phyloP scores from a whole-genome alignment of 2,888 invertebrate species.

The Drepana falcataria region DNA sequence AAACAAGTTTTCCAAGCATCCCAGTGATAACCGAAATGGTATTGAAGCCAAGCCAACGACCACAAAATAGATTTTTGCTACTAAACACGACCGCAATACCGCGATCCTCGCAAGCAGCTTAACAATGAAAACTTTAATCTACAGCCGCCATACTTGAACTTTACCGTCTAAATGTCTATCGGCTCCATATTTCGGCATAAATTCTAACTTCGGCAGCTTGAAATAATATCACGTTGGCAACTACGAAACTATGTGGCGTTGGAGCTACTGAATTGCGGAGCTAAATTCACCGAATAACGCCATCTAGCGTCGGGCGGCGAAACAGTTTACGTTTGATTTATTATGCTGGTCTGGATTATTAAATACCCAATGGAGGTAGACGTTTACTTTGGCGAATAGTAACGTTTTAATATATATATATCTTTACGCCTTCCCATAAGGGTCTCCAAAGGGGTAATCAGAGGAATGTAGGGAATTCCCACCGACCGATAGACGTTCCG shows the following conservation, averaged over 20 bases:
- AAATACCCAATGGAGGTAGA: too few species aligned
- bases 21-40: too few species aligned
- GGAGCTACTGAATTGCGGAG: conserved; percentile 32
- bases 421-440: too few species aligned
- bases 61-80: not conserved
- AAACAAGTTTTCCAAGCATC: too few species aligned
- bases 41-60: not conserved
- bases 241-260: conserved; percentile 27
- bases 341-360: too few species aligned
- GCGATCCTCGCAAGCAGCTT: not conserved
- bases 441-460: too few species aligned
- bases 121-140: conserved; percentile 41
- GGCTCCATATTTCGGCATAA: conserved; percentile 48
- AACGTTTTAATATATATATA: too few species aligned
- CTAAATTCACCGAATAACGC: conserved; percentile 28
- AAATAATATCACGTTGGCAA: conserved; percentile 9
- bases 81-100: not conserved
- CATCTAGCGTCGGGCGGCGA: conserved; percentile 51
- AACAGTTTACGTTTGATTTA: too few species aligned
- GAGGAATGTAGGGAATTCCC: too few species aligned
- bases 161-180: conserved; percentile 23
- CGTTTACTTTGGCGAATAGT: too few species aligned
- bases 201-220: conserved; percentile 38
- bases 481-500: too few species aligned
- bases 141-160: conserved; percentile 34